Percentiles rank a stretch among this genome's conserved stretches.
Conservation (phyloP, 2,888 invertebrate species). For the Pyralis farinalis region DNA sequence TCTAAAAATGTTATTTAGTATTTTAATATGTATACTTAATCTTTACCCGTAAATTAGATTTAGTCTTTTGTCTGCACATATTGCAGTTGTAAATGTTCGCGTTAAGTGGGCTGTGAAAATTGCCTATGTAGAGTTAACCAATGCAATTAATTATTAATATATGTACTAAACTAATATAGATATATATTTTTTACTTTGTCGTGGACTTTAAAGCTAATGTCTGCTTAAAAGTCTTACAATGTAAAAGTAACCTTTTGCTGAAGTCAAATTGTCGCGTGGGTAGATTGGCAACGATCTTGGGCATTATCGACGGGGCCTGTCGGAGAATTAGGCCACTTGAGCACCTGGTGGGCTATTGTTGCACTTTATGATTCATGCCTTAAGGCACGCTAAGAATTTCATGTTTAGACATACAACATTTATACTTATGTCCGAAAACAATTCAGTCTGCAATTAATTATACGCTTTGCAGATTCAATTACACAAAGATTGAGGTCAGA, state of each 20-base stretch:
- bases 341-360: constrained; percentile 8
- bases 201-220: no score
- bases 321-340: constrained; percentile 18
- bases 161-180: no score
- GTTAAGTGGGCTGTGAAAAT: no score
- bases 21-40: neutral
- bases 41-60: no score
- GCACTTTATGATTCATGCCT: constrained; percentile 7
- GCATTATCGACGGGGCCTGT: constrained; percentile 21
- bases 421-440: constrained; percentile 3
- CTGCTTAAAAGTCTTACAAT: constrained; percentile 2
- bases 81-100: no score
- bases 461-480: neutral
- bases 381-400: constrained; percentile 5
- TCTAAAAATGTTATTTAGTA: constrained; percentile 7
- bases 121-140: no score
- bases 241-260: constrained; percentile 7
- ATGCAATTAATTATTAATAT: no score
- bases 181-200: no score
- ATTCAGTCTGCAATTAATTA: neutral
- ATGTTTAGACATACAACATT: neutral
- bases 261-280: constrained; percentile 16
- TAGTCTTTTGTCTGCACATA: no score
- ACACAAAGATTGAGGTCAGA: neutral
- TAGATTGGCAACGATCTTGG: constrained; percentile 14